A percentile compares a stretch with the other conserved stretches of the same genome.
Evolutionary conservation across 1,140 invertebrate genomes (phyloP).

Genomic region (Pseudomyrmex gracilis): DNA sequence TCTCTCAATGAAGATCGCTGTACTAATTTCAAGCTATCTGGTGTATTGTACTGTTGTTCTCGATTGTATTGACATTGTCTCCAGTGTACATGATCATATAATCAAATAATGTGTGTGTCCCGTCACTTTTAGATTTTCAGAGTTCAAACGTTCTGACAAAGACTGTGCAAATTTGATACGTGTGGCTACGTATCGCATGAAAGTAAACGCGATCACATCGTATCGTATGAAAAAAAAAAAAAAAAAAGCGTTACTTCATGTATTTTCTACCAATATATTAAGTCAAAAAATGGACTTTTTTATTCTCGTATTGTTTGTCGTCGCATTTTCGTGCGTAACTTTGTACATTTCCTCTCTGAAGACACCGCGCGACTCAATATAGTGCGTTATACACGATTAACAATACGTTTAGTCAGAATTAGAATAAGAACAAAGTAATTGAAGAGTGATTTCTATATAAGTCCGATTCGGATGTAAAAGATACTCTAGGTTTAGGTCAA

Average conservation of each 20-base stretch:
- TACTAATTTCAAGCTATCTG: conserved; percentile 35
- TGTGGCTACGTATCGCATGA: neutral
- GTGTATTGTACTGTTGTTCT: conserved; percentile 10
- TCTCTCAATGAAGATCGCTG: neutral
- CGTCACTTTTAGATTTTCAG: conserved; percentile 2
- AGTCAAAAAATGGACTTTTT: conserved; percentile 1
- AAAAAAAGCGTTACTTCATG: conserved; percentile 12
- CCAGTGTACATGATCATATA: neutral
- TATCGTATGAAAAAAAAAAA: neutral
- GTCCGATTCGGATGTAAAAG: conserved; percentile 32
- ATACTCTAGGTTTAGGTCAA: conserved; percentile 6
- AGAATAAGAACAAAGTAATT: conserved; percentile 15
- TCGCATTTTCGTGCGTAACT: conserved; percentile 8
- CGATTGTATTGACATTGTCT: conserved; percentile 1
- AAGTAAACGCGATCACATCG: neutral
- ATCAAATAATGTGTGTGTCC: neutral
- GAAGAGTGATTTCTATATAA: conserved; percentile 50
- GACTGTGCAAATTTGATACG: conserved; percentile 22
- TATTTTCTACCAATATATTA: conserved; percentile 11
- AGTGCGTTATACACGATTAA: conserved; percentile 30
- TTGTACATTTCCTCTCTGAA: conserved; percentile 4
- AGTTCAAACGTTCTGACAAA: conserved; percentile 1
- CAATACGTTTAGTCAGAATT: neutral
- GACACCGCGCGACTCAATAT: neutral
- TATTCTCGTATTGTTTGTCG: conserved; percentile 15